phyloP scores from a whole-genome alignment of 2,113 vertebrate genomes.

The Forbesichthys agassizii region DNA sequence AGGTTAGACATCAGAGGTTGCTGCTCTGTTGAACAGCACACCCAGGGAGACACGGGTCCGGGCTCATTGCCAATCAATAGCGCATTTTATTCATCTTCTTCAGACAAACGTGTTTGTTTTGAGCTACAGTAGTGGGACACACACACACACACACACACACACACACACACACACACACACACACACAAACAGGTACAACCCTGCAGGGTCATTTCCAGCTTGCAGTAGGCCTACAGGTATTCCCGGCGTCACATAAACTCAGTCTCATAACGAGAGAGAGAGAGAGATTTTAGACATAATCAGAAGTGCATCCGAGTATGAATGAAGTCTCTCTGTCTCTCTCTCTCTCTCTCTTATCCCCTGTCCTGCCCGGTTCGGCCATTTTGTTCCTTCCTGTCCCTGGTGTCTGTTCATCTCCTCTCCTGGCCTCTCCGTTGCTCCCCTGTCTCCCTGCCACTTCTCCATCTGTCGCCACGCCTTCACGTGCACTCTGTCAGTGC shows the following conservation, averaged over 20 bases:
- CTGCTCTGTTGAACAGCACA: too few species aligned
- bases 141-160: not conserved
- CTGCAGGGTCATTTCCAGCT: conserved; percentile 10
- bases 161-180: not conserved
- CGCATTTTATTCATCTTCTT: conserved; percentile 47
- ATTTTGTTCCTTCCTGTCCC: not conserved
- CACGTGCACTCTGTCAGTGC: conserved; percentile 40
- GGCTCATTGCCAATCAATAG: conserved; percentile 61
- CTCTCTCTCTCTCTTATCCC: not conserved
- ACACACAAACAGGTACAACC: not conserved
- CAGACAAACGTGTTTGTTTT: conserved; percentile 54
- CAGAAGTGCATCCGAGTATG: not conserved
- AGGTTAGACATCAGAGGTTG: too few species aligned
- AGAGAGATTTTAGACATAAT: not conserved
- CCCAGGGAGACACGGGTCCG: not conserved
- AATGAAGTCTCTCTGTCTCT: conserved; percentile 13
- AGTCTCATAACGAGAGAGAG: conserved; percentile 6
- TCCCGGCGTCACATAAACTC: conserved; percentile 15
- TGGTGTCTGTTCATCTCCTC: not conserved
- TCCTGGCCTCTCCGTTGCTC: not conserved
- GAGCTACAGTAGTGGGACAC: conserved; percentile 4
- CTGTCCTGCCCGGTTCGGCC: not conserved
- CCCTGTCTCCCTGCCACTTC: conserved; percentile 41
- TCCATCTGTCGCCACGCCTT: conserved; percentile 56
- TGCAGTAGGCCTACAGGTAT: too few species aligned